Evolutionary conservation across 2,113 vertebrate genomes (phyloP).

Genomic region (Psilopogon haemacephalus): DNA sequence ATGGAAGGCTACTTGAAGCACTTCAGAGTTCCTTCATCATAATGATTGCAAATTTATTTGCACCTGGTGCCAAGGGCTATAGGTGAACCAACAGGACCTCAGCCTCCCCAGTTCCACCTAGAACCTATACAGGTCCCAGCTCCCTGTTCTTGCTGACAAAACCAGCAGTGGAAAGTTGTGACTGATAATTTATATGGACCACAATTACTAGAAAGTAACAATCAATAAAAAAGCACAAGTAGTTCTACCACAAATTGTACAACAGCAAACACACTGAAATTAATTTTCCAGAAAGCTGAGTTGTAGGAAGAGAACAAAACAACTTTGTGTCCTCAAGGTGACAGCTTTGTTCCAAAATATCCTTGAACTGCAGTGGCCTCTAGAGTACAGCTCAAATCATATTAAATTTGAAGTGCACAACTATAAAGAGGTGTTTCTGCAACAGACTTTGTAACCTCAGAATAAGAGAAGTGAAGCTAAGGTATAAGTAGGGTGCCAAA

Average conservation of each 20-base stretch:
- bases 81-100: neutral
- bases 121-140: neutral
- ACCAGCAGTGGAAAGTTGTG: neutral
- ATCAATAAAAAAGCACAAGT: neutral
- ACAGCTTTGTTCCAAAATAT: neutral
- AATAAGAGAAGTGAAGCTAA: neutral
- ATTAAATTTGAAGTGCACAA: neutral
- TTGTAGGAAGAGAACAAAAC: neutral
- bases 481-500: neutral
- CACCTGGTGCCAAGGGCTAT: neutral
- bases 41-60: neutral
- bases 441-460: neutral
- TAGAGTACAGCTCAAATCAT: neutral
- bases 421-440: neutral
- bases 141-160: neutral
- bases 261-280: neutral
- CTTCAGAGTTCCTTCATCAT: neutral
- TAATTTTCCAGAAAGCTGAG: neutral
- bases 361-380: neutral
- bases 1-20: neutral
- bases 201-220: neutral
- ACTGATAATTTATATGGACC: neutral
- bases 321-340: neutral
- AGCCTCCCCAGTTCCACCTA: neutral
- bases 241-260: neutral